phyloP scores from a whole-genome alignment of 2,113 vertebrate species.

The Stomatorhinus ivindoensis region DNA sequence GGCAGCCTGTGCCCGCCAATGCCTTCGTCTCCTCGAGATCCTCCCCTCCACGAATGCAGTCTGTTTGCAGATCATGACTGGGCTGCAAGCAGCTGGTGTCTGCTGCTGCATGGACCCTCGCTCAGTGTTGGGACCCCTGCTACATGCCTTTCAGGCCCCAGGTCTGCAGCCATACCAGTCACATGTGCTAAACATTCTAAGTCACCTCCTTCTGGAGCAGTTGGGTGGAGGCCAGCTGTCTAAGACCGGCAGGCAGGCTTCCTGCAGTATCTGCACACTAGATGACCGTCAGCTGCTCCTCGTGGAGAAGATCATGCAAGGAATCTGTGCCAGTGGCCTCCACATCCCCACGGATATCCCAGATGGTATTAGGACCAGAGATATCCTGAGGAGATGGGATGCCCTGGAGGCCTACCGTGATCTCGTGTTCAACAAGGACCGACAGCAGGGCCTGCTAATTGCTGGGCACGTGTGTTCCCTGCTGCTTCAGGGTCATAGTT shows the following conservation, averaged over 20 bases:
- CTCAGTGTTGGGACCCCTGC: slow-evolving; percentile 77
- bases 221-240: slow-evolving; percentile 82
- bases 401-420: slow-evolving; percentile 81
- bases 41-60: slow-evolving; percentile 68
- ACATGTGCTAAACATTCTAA: slow-evolving; percentile 75
- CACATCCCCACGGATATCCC: slow-evolving; percentile 74
- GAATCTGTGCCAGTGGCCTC: slow-evolving; percentile 27
- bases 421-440: slow-evolving; percentile 76
- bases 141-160: slow-evolving; percentile 75
- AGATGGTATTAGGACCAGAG: slow-evolving; percentile 72
- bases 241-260: slow-evolving; percentile 67
- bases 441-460: slow-evolving; percentile 67
- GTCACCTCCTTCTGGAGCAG: slow-evolving; percentile 81
- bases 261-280: slow-evolving; percentile 85
- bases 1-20: slow-evolving; percentile 83
- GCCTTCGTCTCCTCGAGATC: slow-evolving; percentile 71
- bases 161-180: slow-evolving; percentile 74
- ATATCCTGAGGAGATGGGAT: slow-evolving; percentile 83
- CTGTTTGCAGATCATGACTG: slow-evolving; percentile 75
- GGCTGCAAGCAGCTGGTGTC: slow-evolving; percentile 78
- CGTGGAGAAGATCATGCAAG: slow-evolving; percentile 69
- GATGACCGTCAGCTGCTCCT: slow-evolving; percentile 73
- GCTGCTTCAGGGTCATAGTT: slow-evolving; percentile 76
- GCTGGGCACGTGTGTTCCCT: slow-evolving; percentile 81
- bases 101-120: slow-evolving; percentile 96